Percentiles rank a stretch among this genome's conserved stretches.
Conservation (phyloP, 2,113 vertebrate species). For the Brienomyrus brachyistius region DNA sequence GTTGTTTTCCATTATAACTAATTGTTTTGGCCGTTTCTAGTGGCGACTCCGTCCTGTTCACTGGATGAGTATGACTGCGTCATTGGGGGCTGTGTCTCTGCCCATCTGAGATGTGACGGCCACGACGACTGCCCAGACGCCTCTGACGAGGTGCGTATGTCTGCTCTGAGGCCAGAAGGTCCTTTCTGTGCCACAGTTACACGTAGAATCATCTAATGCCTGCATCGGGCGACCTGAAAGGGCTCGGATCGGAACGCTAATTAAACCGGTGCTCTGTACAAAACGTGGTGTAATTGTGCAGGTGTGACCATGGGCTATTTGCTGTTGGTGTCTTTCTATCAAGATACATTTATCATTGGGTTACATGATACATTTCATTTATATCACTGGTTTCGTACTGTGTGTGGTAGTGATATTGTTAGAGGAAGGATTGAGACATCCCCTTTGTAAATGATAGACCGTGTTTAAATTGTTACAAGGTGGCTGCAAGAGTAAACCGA, state of each 20-base stretch:
- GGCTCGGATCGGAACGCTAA: background rate
- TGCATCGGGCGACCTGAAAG: background rate
- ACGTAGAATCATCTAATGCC: background rate
- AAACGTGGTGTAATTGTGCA: background rate
- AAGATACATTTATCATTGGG: background rate
- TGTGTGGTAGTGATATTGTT: background rate
- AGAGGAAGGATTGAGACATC: background rate
- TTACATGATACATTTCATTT: background rate
- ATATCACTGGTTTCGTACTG: background rate
- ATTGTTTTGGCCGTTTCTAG: slow-evolving; percentile 25
- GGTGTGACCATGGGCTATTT: background rate
- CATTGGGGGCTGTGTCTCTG: slow-evolving; percentile 80
- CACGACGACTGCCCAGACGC: slow-evolving; percentile 87
- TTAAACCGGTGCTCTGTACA: background rate
- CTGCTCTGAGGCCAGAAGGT: background rate
- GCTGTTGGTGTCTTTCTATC: background rate
- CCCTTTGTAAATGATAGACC: background rate
- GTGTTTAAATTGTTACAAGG: background rate
- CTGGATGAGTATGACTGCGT: slow-evolving; percentile 86
- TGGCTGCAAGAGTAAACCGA: background rate
- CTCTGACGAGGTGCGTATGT: slow-evolving; percentile 83
- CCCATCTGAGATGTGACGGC: slow-evolving; percentile 84
- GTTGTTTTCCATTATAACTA: slow-evolving; percentile 5
- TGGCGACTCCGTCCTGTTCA: slow-evolving; percentile 83
- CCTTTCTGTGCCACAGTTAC: background rate